A percentile compares a stretch with the other conserved stretches of the same genome.
These are phyloP conservation scores for Alces alces DNA, from an alignment of 2,113 vertebrate genomes.

Conservation along the genomic window DNA sequence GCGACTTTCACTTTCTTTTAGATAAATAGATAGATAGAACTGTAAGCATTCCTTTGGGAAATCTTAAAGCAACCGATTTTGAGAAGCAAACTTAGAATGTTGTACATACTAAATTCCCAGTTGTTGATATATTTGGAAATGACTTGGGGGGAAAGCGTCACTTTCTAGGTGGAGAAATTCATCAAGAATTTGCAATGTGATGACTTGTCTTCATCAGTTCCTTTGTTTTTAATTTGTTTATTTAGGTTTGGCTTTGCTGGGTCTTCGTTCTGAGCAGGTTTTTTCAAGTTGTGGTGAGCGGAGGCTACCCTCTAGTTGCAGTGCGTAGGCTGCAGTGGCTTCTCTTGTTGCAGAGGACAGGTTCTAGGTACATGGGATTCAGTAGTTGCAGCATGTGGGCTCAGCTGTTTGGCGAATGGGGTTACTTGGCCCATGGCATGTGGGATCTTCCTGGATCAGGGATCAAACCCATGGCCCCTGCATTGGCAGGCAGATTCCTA, in stretches of 20 bases:
- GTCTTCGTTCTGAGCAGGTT: not conserved
- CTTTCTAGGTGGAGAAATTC: not conserved
- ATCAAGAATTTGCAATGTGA: no score
- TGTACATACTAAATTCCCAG: not conserved
- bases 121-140: not conserved
- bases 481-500: not conserved
- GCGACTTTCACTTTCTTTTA: not conserved
- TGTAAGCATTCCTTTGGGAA: not conserved
- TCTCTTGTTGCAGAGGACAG: not conserved
- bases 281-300: not conserved
- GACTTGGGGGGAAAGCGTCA: no score
- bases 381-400: not conserved
- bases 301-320: not conserved
- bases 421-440: not conserved
- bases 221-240: not conserved
- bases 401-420: fast-evolving
- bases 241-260: not conserved
- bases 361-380: not conserved
- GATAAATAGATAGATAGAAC: no score
- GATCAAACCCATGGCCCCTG: not conserved
- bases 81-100: not conserved
- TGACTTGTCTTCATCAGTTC: not conserved
- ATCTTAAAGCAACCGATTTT: not conserved
- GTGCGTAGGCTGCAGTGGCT: not conserved
- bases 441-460: not conserved